Base-by-base conservation (phyloP, 2,888 invertebrate genomes). In the Steinernema hermaphroditum region DNA sequence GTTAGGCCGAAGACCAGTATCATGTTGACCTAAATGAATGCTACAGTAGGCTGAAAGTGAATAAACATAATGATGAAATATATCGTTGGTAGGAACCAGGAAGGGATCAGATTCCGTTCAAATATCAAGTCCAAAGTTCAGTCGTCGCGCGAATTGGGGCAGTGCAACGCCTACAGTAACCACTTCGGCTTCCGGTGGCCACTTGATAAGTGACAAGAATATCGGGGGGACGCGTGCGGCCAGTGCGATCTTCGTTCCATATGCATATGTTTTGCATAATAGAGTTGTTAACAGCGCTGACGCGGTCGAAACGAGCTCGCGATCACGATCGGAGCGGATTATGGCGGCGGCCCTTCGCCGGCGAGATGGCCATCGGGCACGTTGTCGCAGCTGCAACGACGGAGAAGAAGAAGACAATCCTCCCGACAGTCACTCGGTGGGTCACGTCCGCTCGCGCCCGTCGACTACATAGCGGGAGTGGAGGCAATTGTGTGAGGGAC, bases 231-330 rank as follows among this genome's bases (percentile, higher is more conserved):
- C n/a, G n/a, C 43, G 43, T 16, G 54, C 14, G 27, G 8, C 27
- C 6, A 54, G 54, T 22, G 22, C 54, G 54, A 54, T 54, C 54
- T 9, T 54, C 54, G 27, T 54, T 54, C 24, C 54, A 24, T 24
- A 54, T 54, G 54, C 54, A 54, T 54, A 54, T 24, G 27, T 54
- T 54, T 54, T 54, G 54, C 54, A 54, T 54, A 24, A 54, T 54
- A 54, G 54, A 54, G 27, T 54, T 54, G 54, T 22, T 54, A 54
- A 54, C 49, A 49, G 49, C 54, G 54, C 54, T 22, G 46, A n/a
- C 9, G 9, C 16, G 46, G n/a, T 16, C 4, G 46, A 4, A 19
- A 19, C 46, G 54, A 4, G 54, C 14, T 12, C 54, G 54, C 54
- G 54, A 54, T 54, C 54, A 54, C 54, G 54, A 54, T 24, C 27